Evolutionary conservation across 1,140 invertebrate genomes (phyloP).

Genomic region (Hirudo medicinalis): DNA sequence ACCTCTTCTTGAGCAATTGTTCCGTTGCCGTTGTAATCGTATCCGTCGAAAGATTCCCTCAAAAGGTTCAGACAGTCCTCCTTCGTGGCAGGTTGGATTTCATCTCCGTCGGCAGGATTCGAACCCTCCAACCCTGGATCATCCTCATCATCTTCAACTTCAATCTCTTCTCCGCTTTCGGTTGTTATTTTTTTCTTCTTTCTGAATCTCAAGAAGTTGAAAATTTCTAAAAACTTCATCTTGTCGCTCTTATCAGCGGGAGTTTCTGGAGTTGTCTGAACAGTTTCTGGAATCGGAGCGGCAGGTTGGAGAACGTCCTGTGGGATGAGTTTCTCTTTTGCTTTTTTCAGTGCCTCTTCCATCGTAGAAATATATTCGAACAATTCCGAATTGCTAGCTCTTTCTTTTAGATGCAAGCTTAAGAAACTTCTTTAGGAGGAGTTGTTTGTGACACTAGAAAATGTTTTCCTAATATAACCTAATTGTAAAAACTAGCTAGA

Average conservation of each 20-base stretch:
- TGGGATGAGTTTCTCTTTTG: too few relatives aligned
- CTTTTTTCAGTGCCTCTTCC: too few relatives aligned
- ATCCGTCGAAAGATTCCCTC: conserved; percentile 6
- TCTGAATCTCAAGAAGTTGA: background rate
- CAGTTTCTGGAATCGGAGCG: background rate
- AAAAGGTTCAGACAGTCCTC: background rate
- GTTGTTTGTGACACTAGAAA: too few relatives aligned
- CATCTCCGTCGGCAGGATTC: background rate
- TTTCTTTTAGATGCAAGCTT: too few relatives aligned
- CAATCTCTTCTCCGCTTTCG: background rate
- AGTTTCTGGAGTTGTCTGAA: background rate
- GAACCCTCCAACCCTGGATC: background rate
- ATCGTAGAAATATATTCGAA: too few relatives aligned
- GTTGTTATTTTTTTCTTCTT: background rate
- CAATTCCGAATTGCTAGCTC: too few relatives aligned
- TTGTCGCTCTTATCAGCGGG: background rate
- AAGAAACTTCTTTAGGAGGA: too few relatives aligned
- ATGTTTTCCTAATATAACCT: too few relatives aligned
- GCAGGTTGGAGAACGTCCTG: too few relatives aligned
- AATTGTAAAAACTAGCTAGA: too few relatives aligned
- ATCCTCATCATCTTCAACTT: background rate
- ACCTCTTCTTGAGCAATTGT: background rate
- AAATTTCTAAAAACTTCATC: background rate
- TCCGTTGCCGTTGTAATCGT: conserved; percentile 9
- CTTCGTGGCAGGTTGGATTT: background rate